Conservation (phyloP, 2,797 vertebrate genomes). For the Phataginus tricuspis region DNA sequence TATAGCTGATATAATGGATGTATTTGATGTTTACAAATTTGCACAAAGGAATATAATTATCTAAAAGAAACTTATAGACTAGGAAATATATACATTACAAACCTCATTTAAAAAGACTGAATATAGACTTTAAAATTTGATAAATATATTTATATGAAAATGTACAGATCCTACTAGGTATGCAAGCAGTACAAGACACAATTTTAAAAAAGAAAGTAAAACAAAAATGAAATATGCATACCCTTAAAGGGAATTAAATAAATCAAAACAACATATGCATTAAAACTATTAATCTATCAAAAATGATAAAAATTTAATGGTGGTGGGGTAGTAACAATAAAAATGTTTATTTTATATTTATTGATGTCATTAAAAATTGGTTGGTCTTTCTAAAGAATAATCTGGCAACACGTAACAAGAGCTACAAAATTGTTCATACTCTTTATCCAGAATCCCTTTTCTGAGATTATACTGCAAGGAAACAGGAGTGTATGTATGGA, state of each 20-base stretch:
- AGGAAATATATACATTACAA: neutral
- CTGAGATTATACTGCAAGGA: conserved; percentile 12
- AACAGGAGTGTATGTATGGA: neutral
- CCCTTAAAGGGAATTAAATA: neutral
- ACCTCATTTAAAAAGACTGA: neutral
- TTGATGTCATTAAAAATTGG: neutral
- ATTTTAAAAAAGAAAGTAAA: neutral
- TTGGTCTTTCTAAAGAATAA: conserved; percentile 19
- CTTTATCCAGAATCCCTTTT: conserved; percentile 28
- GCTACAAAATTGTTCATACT: neutral
- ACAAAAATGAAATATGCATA: neutral
- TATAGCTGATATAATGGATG: conserved; percentile 1
- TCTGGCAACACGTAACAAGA: neutral
- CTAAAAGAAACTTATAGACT: neutral
- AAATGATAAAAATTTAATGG: conserved; percentile 36
- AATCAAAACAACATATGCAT: neutral
- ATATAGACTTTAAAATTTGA: conserved; percentile 17
- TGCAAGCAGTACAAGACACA: neutral
- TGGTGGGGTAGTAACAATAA: neutral
- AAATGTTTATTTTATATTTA: conserved; percentile 2
- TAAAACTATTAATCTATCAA: conserved; percentile 19
- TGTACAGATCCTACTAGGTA: neutral
- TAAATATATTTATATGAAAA: neutral
- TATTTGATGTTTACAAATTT: conserved; percentile 7
- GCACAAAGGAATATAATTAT: conserved; percentile 22